Evolutionary conservation across 2,797 vertebrate genomes (phyloP).

Genomic region (Apogon hyalosoma): DNA sequence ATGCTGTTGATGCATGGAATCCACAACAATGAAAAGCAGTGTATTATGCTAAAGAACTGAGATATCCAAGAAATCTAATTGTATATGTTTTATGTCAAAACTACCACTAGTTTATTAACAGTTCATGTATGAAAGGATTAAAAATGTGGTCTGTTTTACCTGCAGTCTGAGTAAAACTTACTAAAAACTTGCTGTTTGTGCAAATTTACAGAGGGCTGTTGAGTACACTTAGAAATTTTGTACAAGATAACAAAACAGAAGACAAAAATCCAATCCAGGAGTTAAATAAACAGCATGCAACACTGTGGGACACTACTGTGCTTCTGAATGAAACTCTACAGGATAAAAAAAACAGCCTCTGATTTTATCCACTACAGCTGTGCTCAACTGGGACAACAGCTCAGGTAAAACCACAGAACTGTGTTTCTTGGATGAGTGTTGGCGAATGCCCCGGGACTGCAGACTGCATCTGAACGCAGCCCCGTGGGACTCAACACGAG

Average conservation of each 20-base stretch:
- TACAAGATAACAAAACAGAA: conserved; percentile 24
- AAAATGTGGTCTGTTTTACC: too few species aligned
- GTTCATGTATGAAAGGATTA: too few species aligned
- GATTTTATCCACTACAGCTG: conserved; percentile 25
- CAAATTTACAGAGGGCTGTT: too few species aligned
- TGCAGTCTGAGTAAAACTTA: too few species aligned
- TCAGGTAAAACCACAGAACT: conserved; percentile 35
- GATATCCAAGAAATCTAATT: too few species aligned
- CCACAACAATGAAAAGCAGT: too few species aligned
- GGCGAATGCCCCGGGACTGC: conserved; percentile 23
- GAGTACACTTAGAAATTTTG: too few species aligned
- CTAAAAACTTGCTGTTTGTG: too few species aligned
- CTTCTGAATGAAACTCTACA: conserved; percentile 31
- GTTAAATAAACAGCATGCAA: conserved; percentile 46
- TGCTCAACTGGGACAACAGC: conserved; percentile 9
- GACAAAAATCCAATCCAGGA: not conserved
- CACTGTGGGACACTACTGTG: conserved; percentile 17
- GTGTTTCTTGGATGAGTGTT: conserved; percentile 24
- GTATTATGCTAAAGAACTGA: too few species aligned
- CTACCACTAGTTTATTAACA: too few species aligned
- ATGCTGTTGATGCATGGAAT: too few species aligned
- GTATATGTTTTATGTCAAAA: too few species aligned
- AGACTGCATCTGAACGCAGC: conserved; percentile 39
- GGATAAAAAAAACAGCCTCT: conserved; percentile 42
- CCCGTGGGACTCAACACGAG: conserved; percentile 28